Evolutionary conservation across 2,113 vertebrate genomes (phyloP).

Genomic region (Ptilonorhynchus violaceus): DNA sequence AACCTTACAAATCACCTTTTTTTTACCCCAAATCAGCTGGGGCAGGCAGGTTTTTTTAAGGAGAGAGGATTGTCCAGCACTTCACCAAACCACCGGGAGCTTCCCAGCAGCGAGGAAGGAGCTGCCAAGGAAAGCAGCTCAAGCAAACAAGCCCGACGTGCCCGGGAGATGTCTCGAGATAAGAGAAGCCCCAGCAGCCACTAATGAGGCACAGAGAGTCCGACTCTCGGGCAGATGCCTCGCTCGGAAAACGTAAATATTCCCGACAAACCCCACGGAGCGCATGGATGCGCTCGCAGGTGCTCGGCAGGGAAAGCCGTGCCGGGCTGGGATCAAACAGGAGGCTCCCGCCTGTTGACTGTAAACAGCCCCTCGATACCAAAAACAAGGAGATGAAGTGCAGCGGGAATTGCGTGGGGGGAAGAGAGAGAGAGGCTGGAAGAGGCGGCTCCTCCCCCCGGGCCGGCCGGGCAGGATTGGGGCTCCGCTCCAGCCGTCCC

Average conservation of each 20-base stretch:
- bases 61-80: background rate
- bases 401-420: background rate
- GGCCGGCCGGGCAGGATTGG: background rate
- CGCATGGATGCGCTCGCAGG: background rate
- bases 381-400: background rate
- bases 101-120: background rate
- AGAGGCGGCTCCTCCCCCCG: background rate
- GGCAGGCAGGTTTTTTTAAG: background rate
- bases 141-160: background rate
- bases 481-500: background rate
- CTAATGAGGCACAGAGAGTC: background rate
- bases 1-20: background rate
- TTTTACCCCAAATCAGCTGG: background rate
- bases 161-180: background rate
- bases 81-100: background rate
- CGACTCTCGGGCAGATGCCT: background rate
- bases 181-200: background rate
- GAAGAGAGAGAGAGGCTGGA: background rate
- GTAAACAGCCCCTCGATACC: constrained; percentile 6
- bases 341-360: constrained; percentile 1
- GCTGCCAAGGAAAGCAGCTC: background rate
- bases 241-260: background rate
- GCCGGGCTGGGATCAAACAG: constrained; percentile 22
- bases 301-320: background rate
- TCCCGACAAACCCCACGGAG: background rate